A percentile compares a stretch with the other conserved stretches of the same genome.
Evolutionary conservation across 2,113 vertebrate species (phyloP).

Genomic region (Amphiprion percula): DNA sequence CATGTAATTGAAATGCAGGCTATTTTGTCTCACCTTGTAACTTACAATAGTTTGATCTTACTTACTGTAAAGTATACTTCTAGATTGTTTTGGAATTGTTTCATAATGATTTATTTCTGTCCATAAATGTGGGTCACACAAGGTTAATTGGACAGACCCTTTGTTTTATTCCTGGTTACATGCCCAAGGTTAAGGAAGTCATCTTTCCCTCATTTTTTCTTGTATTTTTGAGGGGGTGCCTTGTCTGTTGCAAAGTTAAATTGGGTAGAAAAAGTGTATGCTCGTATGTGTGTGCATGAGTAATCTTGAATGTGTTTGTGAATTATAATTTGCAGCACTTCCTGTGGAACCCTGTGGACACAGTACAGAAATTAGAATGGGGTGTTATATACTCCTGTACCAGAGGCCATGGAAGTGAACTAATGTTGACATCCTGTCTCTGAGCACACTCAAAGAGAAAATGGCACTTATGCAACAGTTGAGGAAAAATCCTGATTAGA

Average conservation of each 20-base stretch:
- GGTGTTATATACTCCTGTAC: conserved; percentile 54
- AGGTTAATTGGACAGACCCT: conserved; percentile 39
- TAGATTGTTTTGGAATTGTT: not conserved
- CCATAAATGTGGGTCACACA: conserved; percentile 8
- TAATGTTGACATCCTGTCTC: conserved; percentile 57
- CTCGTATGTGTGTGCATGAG: conserved; percentile 40
- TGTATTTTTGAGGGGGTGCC: conserved; percentile 49
- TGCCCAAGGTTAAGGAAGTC: conserved; percentile 56
- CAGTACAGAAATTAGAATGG: conserved; percentile 54
- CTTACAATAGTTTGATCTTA: no score
- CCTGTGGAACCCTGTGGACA: conserved; percentile 53
- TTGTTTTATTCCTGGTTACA: conserved; percentile 18
- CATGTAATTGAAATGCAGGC: not conserved
- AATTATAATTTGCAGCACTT: conserved; percentile 66
- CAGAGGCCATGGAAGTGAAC: conserved; percentile 63
- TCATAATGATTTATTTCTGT: not conserved
- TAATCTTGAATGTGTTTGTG: conserved; percentile 41
- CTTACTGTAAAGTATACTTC: no score
- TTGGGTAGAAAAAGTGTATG: conserved; percentile 57
- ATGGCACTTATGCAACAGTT: conserved; percentile 62
- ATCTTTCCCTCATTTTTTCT: conserved; percentile 7
- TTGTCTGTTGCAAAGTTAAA: conserved; percentile 45
- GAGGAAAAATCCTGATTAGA: conserved; percentile 41
- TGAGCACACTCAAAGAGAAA: conserved; percentile 35
- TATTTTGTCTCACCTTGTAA: no score